Evolutionary conservation across 1,140 invertebrate species (phyloP).

Genomic region (Papilio dardanus): DNA sequence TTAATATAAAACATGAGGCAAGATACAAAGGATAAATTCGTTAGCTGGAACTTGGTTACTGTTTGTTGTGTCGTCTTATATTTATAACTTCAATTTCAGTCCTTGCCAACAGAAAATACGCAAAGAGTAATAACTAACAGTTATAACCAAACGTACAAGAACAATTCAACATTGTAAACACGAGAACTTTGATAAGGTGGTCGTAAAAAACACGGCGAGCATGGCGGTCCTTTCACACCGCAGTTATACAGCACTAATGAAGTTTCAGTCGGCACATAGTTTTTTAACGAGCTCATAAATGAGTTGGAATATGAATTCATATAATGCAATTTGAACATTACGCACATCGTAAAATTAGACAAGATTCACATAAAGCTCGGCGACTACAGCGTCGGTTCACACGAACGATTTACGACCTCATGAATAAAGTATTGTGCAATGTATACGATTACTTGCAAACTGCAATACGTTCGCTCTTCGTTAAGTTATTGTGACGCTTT

Average conservation of each 20-base stretch:
- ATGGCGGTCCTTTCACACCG: constrained; percentile 26
- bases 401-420: constrained; percentile 45
- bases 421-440: constrained; percentile 43
- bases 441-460: constrained; percentile 36
- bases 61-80: not conserved
- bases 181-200: constrained; percentile 15
- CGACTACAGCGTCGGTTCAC: constrained; percentile 29
- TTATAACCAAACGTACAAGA: constrained; percentile 3
- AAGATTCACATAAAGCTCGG: constrained; percentile 25
- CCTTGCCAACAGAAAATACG: not conserved
- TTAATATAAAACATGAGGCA: not conserved
- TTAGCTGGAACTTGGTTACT: not conserved
- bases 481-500: not conserved
- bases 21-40: not conserved
- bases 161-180: constrained; percentile 25
- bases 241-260: constrained; percentile 24
- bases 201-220: constrained; percentile 1
- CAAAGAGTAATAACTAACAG: not conserved
- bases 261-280: constrained; percentile 23
- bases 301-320: constrained; percentile 27
- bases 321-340: constrained; percentile 34
- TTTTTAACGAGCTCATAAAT: constrained; percentile 36
- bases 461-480: constrained; percentile 4
- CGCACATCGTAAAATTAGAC: constrained; percentile 33
- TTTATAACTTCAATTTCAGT: not conserved